These are phyloP conservation scores for Lutjanus campechanus DNA, from an alignment of 2,797 vertebrate genomes.

Conservation along the genomic window DNA sequence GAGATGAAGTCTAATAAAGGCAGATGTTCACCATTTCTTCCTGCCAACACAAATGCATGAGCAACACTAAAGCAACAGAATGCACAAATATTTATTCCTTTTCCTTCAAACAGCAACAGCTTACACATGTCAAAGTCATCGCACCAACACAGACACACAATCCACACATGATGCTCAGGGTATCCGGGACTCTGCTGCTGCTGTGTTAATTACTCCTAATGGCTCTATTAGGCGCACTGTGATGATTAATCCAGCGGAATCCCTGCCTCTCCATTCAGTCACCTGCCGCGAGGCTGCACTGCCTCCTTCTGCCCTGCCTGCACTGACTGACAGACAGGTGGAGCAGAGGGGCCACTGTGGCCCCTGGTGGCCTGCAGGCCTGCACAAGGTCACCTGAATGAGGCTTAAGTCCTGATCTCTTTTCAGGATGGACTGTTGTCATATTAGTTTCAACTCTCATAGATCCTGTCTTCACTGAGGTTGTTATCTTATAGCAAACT, in stretches of 20 bases:
- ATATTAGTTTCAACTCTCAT: not conserved
- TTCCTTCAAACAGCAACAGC: conserved; percentile 57
- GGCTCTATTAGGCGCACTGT: conserved; percentile 74
- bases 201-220: conserved; percentile 84
- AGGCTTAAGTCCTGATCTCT: conserved; percentile 6
- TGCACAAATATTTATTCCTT: conserved; percentile 44
- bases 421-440: not conserved
- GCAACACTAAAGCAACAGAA: conserved; percentile 23
- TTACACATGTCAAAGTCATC: conserved; percentile 58
- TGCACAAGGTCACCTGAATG: conserved; percentile 70
- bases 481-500: not conserved
- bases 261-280: conserved; percentile 64
- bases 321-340: conserved; percentile 44
- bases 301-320: conserved; percentile 29
- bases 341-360: conserved; percentile 16
- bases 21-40: conserved; percentile 62
- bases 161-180: conserved; percentile 52
- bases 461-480: not conserved
- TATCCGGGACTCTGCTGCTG: conserved; percentile 63
- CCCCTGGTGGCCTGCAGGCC: conserved; percentile 42
- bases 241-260: conserved; percentile 77
- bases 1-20: conserved; percentile 18
- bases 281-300: conserved; percentile 57
- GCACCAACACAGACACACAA: not conserved
- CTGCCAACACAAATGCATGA: conserved; percentile 38